A percentile compares a stretch with the other conserved stretches of the same genome.
phyloP scores from a whole-genome alignment of 2,113 vertebrate species.

The Osmerus eperlanus region DNA sequence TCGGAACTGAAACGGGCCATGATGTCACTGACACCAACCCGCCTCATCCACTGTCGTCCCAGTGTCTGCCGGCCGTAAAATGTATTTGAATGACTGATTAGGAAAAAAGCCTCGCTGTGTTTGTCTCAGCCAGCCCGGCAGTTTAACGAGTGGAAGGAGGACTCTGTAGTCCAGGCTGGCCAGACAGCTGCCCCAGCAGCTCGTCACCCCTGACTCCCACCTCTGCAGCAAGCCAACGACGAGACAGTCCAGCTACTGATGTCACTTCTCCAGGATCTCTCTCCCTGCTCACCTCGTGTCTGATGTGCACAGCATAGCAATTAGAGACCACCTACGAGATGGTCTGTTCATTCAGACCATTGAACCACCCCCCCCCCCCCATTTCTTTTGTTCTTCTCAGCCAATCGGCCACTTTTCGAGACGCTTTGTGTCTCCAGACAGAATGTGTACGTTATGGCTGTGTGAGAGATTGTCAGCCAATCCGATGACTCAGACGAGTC shows the following conservation, averaged over 20 bases:
- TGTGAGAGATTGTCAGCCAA: neutral
- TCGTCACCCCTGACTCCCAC: constrained; percentile 19
- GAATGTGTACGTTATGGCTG: neutral
- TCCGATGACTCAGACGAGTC: constrained; percentile 14
- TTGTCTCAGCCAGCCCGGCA: constrained; percentile 6
- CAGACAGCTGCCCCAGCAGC: constrained; percentile 30
- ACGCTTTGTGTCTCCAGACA: neutral
- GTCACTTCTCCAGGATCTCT: constrained; percentile 32
- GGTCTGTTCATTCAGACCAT: neutral
- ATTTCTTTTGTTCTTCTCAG: neutral
- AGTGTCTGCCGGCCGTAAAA: neutral
- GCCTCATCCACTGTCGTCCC: neutral
- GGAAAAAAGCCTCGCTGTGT: too few relatives aligned
- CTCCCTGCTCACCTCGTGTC: constrained; percentile 28
- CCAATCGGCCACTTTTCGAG: neutral
- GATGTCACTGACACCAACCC: neutral
- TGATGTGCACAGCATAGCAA: neutral
- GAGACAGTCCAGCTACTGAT: constrained; percentile 40
- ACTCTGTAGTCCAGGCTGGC: constrained; percentile 24
- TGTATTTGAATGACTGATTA: too few relatives aligned
- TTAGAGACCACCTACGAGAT: constrained; percentile 14
- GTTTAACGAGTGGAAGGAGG: constrained; percentile 38
- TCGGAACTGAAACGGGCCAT: neutral
- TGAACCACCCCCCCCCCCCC: neutral
- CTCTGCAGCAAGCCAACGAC: constrained; percentile 25